Evolutionary conservation across 2,888 invertebrate species (phyloP), one percentile per base, ranked within the genome.

Genomic region (Marronus borbonicus): DNA sequence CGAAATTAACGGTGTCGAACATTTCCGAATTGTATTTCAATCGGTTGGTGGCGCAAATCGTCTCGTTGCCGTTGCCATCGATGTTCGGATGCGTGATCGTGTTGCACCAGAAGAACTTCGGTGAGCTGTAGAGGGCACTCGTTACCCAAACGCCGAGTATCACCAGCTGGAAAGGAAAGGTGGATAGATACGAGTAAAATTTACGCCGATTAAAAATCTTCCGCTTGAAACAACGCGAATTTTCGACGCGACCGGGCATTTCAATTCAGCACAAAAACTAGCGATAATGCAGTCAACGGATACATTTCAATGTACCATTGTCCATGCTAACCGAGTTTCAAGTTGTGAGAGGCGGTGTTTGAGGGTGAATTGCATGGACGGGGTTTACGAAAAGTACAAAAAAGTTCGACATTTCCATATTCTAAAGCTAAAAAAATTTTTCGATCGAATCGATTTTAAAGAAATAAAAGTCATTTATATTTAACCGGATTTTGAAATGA

Each of bases 81-180:
- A 93, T 89, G 64, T 90, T 88, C 82, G 92, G 92, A 74, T 74
- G 72, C 20, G 92, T 92, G 72, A 95, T 92, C 0, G 95, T 95
- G 85, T 94, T 94, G 82, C 95, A 95, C 90, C 95, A 95, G 82
- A 96, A 92, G 86, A 97, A 94, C 85, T 95, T 94, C 0, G 96
- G 97, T 2, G 94, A 93, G 80, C 95, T 96, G 89, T 96, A 96
- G 0, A 93, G 90, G 0, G 95, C 95, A 81, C 96, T 95, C 20
- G 94, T 91, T 75, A 95, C 90, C 97, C 97, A 97, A 4, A 96
- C 96, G 1, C 93, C 91, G 24, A 93, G 89, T 82, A 96, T 95
- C 74, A 95, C 94, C 85, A 94, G 86, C 94, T 95, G 90, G 5
- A 89, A 88, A 80, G 80, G 77, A 76, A 44, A 44, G 5, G 31